phyloP scores from a whole-genome alignment of 64 coral and sea anemone species.

The Montipora capricornis region DNA sequence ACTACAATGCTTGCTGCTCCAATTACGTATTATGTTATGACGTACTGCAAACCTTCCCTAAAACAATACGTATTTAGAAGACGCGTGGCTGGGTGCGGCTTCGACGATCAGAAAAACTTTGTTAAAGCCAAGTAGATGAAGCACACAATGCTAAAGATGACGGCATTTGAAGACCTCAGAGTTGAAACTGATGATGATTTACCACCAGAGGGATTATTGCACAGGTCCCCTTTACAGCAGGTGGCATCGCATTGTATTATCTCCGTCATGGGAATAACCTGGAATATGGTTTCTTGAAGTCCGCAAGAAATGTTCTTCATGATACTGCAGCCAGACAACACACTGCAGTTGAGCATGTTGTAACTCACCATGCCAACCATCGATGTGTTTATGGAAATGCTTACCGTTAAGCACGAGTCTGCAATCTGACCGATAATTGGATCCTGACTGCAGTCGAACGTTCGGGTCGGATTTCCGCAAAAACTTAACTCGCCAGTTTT shows the following conservation, averaged over 20 bases:
- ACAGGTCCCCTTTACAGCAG: not conserved
- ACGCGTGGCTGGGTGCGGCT: no score
- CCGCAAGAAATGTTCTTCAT: not conserved
- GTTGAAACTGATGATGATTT: not conserved
- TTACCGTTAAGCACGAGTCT: not conserved
- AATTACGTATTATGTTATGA: no score
- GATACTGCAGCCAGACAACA: not conserved
- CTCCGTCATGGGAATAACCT: not conserved
- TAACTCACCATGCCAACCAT: not conserved
- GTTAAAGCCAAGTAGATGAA: not conserved
- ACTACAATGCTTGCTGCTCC: no score
- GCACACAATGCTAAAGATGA: not conserved
- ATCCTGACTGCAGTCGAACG: constrained; percentile 7
- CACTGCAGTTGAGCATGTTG: not conserved
- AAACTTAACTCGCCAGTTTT: not conserved
- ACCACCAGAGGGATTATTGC: not conserved
- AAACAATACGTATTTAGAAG: no score
- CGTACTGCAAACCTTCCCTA: no score
- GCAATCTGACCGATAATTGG: not conserved
- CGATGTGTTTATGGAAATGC: not conserved
- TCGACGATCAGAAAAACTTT: not conserved
- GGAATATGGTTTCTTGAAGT: not conserved
- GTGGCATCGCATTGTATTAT: not conserved
- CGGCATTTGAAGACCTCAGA: not conserved
- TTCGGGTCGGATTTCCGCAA: not conserved